phyloP scores from a whole-genome alignment of 1,140 invertebrate species.

The Caenorhabditis elegans region WBcel235 BX284602.5:281001-281500 shows the following conservation, averaged over 20 bases:
- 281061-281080: no score
- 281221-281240: background rate
- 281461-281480: conserved; percentile 4
- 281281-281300: no score
- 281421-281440: background rate
- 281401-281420: background rate
- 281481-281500: background rate
- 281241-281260: background rate
- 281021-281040: no score
- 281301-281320: background rate
- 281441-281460: background rate
- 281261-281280: background rate
- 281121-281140: no score
- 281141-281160: no score
- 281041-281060: no score
- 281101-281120: no score
- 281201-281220: background rate
- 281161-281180: background rate
- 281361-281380: background rate
- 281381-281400: background rate
- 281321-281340: background rate
- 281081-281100: no score
- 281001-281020: no score
- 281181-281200: background rate
- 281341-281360: background rate